phyloP scores from a whole-genome alignment of 2,888 invertebrate genomes.

The Ptychoptera albimana region DNA sequence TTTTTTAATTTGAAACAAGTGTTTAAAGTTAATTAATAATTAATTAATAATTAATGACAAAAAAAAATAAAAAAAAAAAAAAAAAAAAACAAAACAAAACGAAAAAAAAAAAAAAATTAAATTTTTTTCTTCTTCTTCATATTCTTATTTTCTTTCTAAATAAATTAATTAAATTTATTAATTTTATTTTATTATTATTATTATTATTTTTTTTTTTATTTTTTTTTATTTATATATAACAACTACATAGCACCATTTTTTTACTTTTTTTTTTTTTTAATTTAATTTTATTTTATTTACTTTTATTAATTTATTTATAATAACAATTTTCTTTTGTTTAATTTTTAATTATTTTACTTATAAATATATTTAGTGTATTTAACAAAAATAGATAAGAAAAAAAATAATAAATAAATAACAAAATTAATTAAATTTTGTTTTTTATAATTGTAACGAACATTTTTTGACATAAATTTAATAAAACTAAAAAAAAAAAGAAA shows the following conservation, averaged over 20 bases:
- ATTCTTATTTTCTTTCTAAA: not conserved
- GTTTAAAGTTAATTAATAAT: too few species aligned
- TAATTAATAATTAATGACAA: too few species aligned
- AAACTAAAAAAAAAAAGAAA: too few species aligned
- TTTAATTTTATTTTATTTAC: too few species aligned
- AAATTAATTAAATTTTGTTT: too few species aligned
- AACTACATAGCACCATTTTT: not conserved
- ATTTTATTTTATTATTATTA: not conserved
- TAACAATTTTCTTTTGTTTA: constrained; percentile 2
- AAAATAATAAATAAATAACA: too few species aligned
- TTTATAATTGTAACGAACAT: too few species aligned
- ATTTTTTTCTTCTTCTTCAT: constrained; percentile 1
- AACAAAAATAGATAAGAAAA: too few species aligned
- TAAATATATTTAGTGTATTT: not conserved
- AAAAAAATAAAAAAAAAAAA: too few species aligned
- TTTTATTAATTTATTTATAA: not conserved
- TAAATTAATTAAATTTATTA: not conserved
- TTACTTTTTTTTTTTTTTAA: not conserved
- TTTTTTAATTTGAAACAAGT: too few species aligned
- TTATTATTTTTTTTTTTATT: not conserved
- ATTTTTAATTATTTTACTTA: not conserved
- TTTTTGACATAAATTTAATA: too few species aligned
- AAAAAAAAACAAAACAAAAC: too few species aligned
- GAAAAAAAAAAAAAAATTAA: not conserved
- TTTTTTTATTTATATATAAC: not conserved